A percentile compares a stretch with the other conserved stretches of the same genome.
These are phyloP conservation scores for Arrhamphus sclerolepis DNA, from an alignment of 2,797 vertebrate genomes.

Conservation along the genomic window DNA sequence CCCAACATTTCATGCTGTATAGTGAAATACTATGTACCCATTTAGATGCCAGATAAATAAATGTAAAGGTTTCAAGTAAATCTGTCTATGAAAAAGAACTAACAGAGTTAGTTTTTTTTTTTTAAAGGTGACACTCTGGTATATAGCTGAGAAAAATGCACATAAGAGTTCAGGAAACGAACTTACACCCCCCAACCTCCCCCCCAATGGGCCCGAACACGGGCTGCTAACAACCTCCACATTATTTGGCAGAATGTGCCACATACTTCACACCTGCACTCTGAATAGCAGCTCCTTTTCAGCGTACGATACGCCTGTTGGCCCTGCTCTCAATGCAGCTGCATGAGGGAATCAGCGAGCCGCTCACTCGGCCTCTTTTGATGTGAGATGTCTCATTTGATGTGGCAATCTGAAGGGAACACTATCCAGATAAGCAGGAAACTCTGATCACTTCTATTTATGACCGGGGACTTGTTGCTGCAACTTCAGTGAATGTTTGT, in stretches of 20 bases:
- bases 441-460: slow-evolving; percentile 51
- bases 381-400: slow-evolving; percentile 91
- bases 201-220: slow-evolving; percentile 87
- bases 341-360: slow-evolving; percentile 91
- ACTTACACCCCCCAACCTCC: slow-evolving; percentile 88
- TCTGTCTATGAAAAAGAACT: too few relatives aligned
- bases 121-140: slow-evolving; percentile 50
- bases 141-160: slow-evolving; percentile 38
- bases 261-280: slow-evolving; percentile 97
- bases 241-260: slow-evolving; percentile 92
- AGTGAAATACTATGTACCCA: too few relatives aligned
- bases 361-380: slow-evolving; percentile 86
- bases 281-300: slow-evolving; percentile 95
- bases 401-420: slow-evolving; percentile 85
- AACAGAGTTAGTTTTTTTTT: slow-evolving; percentile 47
- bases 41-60: too few relatives aligned
- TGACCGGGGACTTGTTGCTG: slow-evolving; percentile 61
- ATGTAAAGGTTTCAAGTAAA: too few relatives aligned
- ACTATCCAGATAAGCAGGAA: slow-evolving; percentile 71
- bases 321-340: slow-evolving; percentile 92
- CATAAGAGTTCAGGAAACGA: slow-evolving; percentile 79
- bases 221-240: slow-evolving; percentile 95
- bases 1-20: too few relatives aligned
- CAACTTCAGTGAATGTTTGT: not conserved
- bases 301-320: slow-evolving; percentile 96